phyloP scores from a whole-genome alignment of 2,797 vertebrate genomes.

The Gymnoscopelus braueri region DNA sequence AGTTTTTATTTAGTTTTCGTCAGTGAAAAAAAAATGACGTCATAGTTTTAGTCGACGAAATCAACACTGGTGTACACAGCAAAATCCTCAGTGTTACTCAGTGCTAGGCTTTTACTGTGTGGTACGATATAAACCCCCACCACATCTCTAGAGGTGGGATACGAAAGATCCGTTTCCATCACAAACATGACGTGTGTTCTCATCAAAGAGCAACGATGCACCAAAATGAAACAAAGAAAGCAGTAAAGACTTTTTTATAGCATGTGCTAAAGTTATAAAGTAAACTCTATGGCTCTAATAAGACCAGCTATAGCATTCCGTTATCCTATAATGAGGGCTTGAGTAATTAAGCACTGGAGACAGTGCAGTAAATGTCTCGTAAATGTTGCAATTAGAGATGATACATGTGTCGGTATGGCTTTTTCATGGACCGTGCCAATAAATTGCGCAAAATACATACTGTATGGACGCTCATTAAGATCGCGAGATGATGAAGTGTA shows the following conservation, averaged over 20 bases:
- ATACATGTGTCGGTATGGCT: constrained; percentile 61
- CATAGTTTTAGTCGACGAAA: no score
- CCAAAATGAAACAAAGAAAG: constrained; percentile 60
- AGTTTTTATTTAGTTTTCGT: no score
- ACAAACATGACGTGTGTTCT: constrained; percentile 22
- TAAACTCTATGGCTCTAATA: constrained; percentile 66
- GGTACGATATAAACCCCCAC: constrained; percentile 40
- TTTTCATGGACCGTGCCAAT: constrained; percentile 54
- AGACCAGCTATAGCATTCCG: constrained; percentile 55
- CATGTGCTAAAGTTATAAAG: constrained; percentile 58
- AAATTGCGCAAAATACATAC: constrained; percentile 60
- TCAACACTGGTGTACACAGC: no score
- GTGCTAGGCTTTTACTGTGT: no score
- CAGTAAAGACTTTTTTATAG: constrained; percentile 64
- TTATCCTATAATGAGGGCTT: constrained; percentile 64
- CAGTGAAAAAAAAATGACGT: no score
- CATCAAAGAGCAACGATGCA: constrained; percentile 48
- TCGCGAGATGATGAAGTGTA: constrained; percentile 39
- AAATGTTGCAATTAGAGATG: constrained; percentile 70
- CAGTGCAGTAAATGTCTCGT: constrained; percentile 66
- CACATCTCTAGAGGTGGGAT: constrained; percentile 39
- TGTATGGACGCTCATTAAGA: constrained; percentile 39
- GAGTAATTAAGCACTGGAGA: constrained; percentile 72
- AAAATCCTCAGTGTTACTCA: no score
- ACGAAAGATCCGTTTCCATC: constrained; percentile 44